These are phyloP conservation scores for Araneus ventricosus DNA, from an alignment of 1,140 invertebrate genomes.

Conservation along the genomic window DNA sequence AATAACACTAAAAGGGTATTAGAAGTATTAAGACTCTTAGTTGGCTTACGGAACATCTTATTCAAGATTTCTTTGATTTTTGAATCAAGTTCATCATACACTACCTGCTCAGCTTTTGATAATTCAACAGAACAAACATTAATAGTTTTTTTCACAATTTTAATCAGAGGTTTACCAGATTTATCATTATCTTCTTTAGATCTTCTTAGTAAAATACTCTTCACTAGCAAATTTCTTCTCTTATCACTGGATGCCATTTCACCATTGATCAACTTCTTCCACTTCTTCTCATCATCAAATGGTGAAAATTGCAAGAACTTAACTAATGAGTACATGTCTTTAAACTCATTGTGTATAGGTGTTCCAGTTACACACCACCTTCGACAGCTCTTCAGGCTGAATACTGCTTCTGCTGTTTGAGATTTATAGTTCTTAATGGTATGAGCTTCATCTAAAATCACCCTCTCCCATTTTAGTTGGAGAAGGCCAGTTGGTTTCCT, in stretches of 20 bases:
- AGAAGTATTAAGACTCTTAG: constrained; percentile 70
- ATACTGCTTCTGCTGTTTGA: constrained; percentile 86
- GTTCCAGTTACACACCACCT: constrained; percentile 96
- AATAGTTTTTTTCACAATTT: constrained; percentile 85
- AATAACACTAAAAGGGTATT: constrained; percentile 87
- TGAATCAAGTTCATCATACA: constrained; percentile 83
- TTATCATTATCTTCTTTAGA: constrained; percentile 88
- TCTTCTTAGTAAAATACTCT: constrained; percentile 89
- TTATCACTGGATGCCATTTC: neutral
- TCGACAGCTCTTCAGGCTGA: constrained; percentile 83
- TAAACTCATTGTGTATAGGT: constrained; percentile 95
- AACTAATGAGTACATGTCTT: constrained; percentile 92
- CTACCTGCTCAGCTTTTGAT: constrained; percentile 86
- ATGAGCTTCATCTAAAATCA: constrained; percentile 97
- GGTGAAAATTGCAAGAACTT: constrained; percentile 79
- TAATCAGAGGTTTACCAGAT: constrained; percentile 81
- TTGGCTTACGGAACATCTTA: neutral
- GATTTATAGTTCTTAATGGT: constrained; percentile 92
- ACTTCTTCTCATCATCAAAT: constrained; percentile 63
- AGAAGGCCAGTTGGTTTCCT: constrained; percentile 81
- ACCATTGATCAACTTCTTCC: constrained; percentile 37
- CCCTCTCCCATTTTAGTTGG: constrained; percentile 88
- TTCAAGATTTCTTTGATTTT: constrained; percentile 78
- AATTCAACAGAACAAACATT: constrained; percentile 82
- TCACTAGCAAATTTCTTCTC: constrained; percentile 83